A percentile compares a stretch with the other conserved stretches of the same genome.
Conservation (phyloP, 1,140 invertebrate genomes). For the Drosophila parabipectinata region DNA sequence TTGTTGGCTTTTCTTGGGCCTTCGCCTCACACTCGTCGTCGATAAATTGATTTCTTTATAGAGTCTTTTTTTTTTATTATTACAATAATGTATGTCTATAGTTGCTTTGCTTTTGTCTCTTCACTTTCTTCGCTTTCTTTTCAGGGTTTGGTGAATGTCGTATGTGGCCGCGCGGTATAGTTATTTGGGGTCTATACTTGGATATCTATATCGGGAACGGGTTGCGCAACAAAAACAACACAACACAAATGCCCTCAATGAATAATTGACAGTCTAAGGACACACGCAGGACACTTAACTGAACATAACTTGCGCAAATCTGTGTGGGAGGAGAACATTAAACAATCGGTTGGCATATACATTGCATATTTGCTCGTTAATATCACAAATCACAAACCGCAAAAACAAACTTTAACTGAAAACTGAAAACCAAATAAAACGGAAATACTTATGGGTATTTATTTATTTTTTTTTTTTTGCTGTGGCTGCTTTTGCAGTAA, state of each 20-base stretch:
- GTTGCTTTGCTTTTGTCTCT: conserved; percentile 32
- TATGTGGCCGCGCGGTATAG: conserved; percentile 68
- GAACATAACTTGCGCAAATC: conserved; percentile 84
- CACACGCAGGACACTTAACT: conserved; percentile 77
- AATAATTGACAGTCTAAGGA: conserved; percentile 82
- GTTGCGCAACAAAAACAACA: conserved; percentile 74
- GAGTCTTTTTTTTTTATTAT: conserved; percentile 20
- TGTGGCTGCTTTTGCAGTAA: neutral
- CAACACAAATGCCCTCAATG: conserved; percentile 76
- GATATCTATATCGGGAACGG: conserved; percentile 26
- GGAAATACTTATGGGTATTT: neutral
- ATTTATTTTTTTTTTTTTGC: conserved; percentile 8
- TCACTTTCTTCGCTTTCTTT: conserved; percentile 24
- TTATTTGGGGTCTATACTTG: conserved; percentile 46
- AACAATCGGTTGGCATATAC: conserved; percentile 45
- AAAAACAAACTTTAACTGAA: conserved; percentile 23
- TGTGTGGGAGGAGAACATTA: conserved; percentile 59
- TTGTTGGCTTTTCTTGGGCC: conserved; percentile 67
- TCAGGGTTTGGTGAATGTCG: conserved; percentile 82
- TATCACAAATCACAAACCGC: conserved; percentile 35
- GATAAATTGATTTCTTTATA: conserved; percentile 52
- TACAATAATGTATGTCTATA: conserved; percentile 12
- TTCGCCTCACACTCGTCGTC: conserved; percentile 42
- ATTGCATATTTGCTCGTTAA: conserved; percentile 60
- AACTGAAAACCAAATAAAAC: conserved; percentile 16